phyloP scores from a whole-genome alignment of 2,113 vertebrate species.

The Apteryx mantelli region DNA sequence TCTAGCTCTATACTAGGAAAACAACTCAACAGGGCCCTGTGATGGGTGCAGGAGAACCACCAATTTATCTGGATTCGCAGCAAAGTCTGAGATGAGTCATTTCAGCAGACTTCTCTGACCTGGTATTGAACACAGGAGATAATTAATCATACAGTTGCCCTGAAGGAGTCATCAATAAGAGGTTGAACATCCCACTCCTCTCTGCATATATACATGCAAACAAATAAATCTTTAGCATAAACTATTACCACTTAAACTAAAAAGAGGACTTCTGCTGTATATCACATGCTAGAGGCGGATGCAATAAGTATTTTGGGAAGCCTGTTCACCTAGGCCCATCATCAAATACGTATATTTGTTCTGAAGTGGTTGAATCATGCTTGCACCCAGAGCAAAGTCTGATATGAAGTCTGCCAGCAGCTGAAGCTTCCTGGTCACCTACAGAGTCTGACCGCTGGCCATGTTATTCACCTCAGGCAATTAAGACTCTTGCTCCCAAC shows the following conservation, averaged over 20 bases:
- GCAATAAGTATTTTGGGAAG: background rate
- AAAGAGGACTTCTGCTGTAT: background rate
- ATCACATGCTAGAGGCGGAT: background rate
- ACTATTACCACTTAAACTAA: background rate
- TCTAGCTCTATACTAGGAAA: background rate
- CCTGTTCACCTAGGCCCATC: background rate
- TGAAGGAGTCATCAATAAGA: background rate
- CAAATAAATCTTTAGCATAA: background rate
- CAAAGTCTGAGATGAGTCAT: background rate
- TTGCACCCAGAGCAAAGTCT: background rate
- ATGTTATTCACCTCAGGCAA: background rate
- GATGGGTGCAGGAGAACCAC: too few relatives aligned
- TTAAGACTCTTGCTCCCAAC: background rate
- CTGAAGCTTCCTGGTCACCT: background rate
- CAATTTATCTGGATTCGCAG: background rate
- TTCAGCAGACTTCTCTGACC: background rate
- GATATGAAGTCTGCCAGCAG: background rate
- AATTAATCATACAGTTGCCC: background rate
- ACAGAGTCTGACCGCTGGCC: background rate
- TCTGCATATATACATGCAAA: background rate
- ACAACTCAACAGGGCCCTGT: background rate
- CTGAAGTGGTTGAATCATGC: fast-evolving
- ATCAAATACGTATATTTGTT: background rate
- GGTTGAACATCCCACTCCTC: background rate
- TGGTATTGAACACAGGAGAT: too few relatives aligned